phyloP scores from a whole-genome alignment of 2,113 vertebrate species.

The Eonycteris spelaea region DNA sequence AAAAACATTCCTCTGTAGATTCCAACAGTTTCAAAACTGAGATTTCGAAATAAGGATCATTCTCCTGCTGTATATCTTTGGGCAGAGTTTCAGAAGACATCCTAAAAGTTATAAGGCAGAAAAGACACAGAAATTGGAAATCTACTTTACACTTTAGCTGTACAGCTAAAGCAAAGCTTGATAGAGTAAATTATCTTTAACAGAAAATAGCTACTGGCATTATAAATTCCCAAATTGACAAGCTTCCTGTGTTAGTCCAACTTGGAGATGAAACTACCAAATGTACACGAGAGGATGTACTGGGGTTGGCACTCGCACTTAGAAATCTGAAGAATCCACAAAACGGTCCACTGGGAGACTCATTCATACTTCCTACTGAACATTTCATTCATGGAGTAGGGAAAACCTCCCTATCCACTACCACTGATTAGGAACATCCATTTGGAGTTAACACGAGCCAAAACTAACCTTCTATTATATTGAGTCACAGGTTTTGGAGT shows the following conservation, averaged over 20 bases:
- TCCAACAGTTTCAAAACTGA: not conserved
- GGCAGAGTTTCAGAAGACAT: not conserved
- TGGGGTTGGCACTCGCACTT: not conserved
- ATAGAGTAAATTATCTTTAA: not conserved
- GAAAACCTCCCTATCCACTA: not conserved
- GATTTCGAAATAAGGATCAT: constrained; percentile 33
- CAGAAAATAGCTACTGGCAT: not conserved
- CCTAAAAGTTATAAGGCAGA: not conserved
- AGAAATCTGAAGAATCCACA: not conserved
- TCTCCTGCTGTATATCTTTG: not conserved
- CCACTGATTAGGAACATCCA: not conserved
- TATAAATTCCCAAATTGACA: not conserved
- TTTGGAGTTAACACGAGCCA: not conserved
- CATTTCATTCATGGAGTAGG: not conserved
- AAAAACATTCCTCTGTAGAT: constrained; percentile 9
- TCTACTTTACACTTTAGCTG: not conserved
- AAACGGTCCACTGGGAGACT: not conserved
- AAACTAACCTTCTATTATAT: not conserved
- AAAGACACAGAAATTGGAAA: not conserved
- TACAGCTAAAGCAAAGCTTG: not conserved
- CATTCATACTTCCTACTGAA: not conserved
- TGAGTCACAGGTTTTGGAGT: not conserved
- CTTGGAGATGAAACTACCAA: not conserved
- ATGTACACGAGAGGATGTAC: not conserved
- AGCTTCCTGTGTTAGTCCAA: not conserved